These are phyloP conservation scores for Sarcophaga caerulescens DNA, from an alignment of 2,888 invertebrate genomes.

Conservation along the genomic window DNA sequence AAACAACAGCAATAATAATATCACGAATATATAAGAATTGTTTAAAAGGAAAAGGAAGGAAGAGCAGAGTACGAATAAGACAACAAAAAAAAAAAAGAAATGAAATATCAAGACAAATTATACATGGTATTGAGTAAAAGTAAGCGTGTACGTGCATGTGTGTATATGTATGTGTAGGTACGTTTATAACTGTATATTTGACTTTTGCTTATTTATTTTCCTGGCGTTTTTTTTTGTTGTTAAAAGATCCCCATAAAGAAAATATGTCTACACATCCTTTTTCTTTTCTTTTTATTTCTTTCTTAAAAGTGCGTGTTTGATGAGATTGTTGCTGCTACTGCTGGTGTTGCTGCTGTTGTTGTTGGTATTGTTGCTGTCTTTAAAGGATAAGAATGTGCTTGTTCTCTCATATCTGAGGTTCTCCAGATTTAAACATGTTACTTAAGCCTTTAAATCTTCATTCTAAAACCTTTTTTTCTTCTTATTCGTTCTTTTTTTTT, in stretches of 20 bases:
- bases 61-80: background rate
- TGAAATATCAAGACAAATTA: constrained; percentile 23
- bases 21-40: background rate
- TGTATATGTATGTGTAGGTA: background rate
- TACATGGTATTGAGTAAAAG: background rate
- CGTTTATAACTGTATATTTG: too few relatives aligned
- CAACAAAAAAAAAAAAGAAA: background rate
- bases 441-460: constrained; percentile 29
- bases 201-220: too few relatives aligned
- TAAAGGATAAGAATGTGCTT: constrained; percentile 26
- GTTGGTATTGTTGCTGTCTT: constrained; percentile 27
- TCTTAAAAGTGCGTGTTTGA: background rate
- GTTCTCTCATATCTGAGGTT: constrained; percentile 24
- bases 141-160: background rate
- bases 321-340: constrained; percentile 11
- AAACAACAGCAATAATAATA: background rate
- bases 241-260: background rate
- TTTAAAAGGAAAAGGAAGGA: background rate
- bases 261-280: constrained; percentile 27
- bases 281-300: constrained; percentile 1
- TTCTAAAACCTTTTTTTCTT: constrained; percentile 3
- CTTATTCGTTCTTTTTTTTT: background rate
- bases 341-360: constrained; percentile 8
- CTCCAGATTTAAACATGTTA: constrained; percentile 24
- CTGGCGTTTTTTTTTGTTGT: too few relatives aligned